These are phyloP conservation scores for Nemotelus nigrinus DNA, from an alignment of 2,888 invertebrate genomes.

Conservation along the genomic window DNA sequence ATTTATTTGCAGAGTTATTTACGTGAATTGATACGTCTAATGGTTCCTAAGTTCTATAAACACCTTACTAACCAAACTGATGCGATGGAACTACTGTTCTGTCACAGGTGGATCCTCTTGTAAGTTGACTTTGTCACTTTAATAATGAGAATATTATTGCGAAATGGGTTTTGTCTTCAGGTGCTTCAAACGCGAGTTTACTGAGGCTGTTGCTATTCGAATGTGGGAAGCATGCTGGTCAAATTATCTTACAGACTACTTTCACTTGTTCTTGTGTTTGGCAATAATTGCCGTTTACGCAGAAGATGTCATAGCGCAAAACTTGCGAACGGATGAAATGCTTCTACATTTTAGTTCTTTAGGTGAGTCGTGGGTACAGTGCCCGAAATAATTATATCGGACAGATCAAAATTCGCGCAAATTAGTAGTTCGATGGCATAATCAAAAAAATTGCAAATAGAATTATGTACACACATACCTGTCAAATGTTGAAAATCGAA, in stretches of 20 bases:
- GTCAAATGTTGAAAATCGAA: no score
- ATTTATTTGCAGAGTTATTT: constrained; percentile 74
- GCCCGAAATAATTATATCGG: no score
- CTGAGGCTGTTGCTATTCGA: constrained; percentile 84
- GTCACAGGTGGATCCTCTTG: constrained; percentile 94
- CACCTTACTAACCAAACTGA: constrained; percentile 86
- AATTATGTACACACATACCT: no score
- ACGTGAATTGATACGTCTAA: constrained; percentile 85
- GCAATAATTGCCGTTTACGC: constrained; percentile 93
- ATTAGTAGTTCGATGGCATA: no score
- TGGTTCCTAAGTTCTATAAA: constrained; percentile 90
- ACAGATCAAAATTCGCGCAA: no score
- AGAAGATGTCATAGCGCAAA: constrained; percentile 92
- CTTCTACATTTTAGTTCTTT: constrained; percentile 93
- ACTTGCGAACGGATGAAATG: constrained; percentile 93
- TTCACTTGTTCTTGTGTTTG: constrained; percentile 92
- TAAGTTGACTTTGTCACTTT: constrained; percentile 60
- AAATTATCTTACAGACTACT: constrained; percentile 94
- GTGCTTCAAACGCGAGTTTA: constrained; percentile 92
- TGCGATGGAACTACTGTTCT: constrained; percentile 89
- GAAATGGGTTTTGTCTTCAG: constrained; percentile 63
- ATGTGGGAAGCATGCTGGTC: constrained; percentile 99
- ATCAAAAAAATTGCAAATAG: no score
- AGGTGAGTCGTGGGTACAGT: constrained; percentile 63
- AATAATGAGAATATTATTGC: no score